Evolutionary conservation across 2,113 vertebrate genomes (phyloP), one percentile per base, ranked within the genome.

Genomic region (Callocephalon fimbriatum): DNA sequence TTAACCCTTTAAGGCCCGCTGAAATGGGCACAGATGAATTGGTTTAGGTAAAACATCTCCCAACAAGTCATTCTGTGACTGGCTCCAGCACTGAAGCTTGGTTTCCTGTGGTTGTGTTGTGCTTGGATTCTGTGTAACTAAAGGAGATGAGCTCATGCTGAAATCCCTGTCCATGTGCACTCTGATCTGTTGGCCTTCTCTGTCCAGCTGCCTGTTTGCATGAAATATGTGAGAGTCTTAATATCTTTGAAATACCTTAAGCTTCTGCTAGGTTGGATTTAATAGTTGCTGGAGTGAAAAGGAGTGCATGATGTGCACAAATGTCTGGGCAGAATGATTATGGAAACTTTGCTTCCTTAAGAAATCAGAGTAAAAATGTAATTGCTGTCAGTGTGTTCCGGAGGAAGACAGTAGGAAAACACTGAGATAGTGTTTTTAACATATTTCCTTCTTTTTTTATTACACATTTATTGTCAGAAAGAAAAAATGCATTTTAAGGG

Each of bases 321-420:
- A n/a, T 20, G 6, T 54, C 63, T 47, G 47, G 44, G 48, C 48
- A 78, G 54, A 82, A 51, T 68, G 48, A 58, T 35, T 42, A 26
- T 70, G 85, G 89, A 89, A 82, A 61, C 37, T 50, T 70, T 21
- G 32, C 66, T 94, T 92, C 85, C 88, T 92, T 65, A 74, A 92
- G 80, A 89, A 89, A 74, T 88, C 25, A 18, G 35, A 40, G 56
- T 37, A 3, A 86, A 89, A 92, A 78, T 61, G 13, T 70, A 65
- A 77, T 83, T 82, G 35, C 54, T 82, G 54, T 59, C 81, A 32
- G 40, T 27, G 9, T 65, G 44, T 78, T 92, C 66, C 6, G 10
- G 75, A 82, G 85, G 54, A 86, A 86, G 35, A 54, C 35, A 14
- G 48, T 21, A 31, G 66, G 50, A 68, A 78, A 86, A 61, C 56